Percentiles rank a stretch among this genome's conserved stretches.
Evolutionary conservation across 2,113 vertebrate genomes (phyloP).

Genomic region (Hepsetus odoe): DNA sequence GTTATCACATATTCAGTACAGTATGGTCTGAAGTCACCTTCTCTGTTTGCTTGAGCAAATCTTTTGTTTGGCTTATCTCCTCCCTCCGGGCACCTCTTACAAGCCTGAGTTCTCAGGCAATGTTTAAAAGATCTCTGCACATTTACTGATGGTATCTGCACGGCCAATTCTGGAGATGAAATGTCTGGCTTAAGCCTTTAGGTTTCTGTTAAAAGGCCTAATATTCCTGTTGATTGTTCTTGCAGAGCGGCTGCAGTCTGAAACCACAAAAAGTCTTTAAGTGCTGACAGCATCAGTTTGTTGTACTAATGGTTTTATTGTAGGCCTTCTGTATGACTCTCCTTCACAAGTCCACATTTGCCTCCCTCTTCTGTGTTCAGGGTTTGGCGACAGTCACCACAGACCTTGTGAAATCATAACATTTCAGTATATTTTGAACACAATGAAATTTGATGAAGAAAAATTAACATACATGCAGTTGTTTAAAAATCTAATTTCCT

Average conservation of each 20-base stretch:
- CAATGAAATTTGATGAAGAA: not conserved
- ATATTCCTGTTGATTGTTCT: slow-evolving; percentile 69
- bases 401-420: not conserved
- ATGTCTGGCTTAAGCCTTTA: slow-evolving; percentile 64
- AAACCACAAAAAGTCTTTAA: slow-evolving; percentile 46
- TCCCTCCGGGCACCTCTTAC: slow-evolving; percentile 38
- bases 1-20: not conserved
- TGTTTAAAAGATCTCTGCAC: slow-evolving; percentile 51
- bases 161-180: slow-evolving; percentile 68
- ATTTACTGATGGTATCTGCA: slow-evolving; percentile 66
- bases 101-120: slow-evolving; percentile 33
- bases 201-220: slow-evolving; percentile 63
- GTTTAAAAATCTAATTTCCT: not conserved
- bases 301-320: slow-evolving; percentile 55
- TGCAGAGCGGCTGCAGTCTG: slow-evolving; percentile 64
- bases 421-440: not conserved
- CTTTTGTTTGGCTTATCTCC: slow-evolving; percentile 47
- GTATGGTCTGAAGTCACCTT: slow-evolving; percentile 7
- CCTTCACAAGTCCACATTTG: not conserved
- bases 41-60: slow-evolving; percentile 54
- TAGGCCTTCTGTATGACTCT: slow-evolving; percentile 37
- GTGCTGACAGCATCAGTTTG: slow-evolving; percentile 48
- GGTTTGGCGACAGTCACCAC: not conserved
- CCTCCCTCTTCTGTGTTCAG: not conserved
- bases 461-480: too few species aligned